Base-by-base conservation (phyloP, 2,113 vertebrate genomes). In the Macroglossus sobrinus region DNA sequence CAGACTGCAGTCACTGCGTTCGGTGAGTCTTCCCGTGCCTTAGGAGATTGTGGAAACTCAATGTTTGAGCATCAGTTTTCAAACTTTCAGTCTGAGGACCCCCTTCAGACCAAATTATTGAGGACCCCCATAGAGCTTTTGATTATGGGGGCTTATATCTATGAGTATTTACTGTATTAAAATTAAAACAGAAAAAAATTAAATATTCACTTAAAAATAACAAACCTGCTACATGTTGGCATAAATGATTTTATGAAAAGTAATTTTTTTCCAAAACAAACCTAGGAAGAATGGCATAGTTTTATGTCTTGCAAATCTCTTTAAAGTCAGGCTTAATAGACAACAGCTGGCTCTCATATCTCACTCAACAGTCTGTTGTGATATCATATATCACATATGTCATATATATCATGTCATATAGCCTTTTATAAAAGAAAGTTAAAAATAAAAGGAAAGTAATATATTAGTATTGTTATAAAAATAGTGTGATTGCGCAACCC, bases 161-260 rank as follows among this genome's bases (percentile, higher is more conserved):
- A 35, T 95, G n/a, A 30, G 21, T 63, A 63, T 90, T 76, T 94
- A 75, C 72, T 43, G 6, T 75, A 79, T 55, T 82, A 72, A 80
- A 94, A 87, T 69, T 69, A 47, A 91, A 80, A 45, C 50, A 33
- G 10, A n/a, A 30, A 38, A 45, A 66, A 61, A 4, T 89, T 90
- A 47, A 82, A 86, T 68, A 15, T 12, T 79, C 4, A 85, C 47
- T 75, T 89, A 26, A 50, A 89, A 94, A 59, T 75, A 81, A 72
- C 40, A 69, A 84, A 86, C 8, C 68, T 94, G 21, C 33, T n/a
- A 72, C 7, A 66, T 93, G 4, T 84, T 94, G 82, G 38, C 24
- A 63, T 76, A 82, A 91, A 68, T 94, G 47, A 82, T 92, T 87
- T 93, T 85, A 64, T 69, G 71, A 84, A 91, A 91, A 74, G 33